A percentile compares a stretch with the other conserved stretches of the same genome.
phyloP scores from a whole-genome alignment of 2,113 vertebrate species.

The Sebastes fasciatus region DNA sequence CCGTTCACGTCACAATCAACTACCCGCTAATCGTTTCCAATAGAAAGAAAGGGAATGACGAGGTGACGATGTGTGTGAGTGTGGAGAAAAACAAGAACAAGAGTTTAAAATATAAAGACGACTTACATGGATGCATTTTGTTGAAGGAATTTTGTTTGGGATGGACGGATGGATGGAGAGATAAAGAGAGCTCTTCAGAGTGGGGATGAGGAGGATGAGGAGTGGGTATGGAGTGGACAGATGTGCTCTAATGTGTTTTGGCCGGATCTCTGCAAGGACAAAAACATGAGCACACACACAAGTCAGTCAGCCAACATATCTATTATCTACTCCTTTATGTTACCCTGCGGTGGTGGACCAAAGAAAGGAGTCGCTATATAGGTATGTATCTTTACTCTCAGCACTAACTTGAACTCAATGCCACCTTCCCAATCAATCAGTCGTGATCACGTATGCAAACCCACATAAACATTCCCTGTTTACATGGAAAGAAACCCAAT shows the following conservation, averaged over 20 bases:
- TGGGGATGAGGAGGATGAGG: slow-evolving; percentile 53
- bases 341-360: neutral
- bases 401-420: neutral
- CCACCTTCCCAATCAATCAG: neutral
- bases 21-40: neutral
- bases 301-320: slow-evolving; percentile 42
- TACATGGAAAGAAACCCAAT: slow-evolving; percentile 63
- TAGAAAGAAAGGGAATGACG: neutral
- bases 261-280: slow-evolving; percentile 72
- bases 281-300: slow-evolving; percentile 41
- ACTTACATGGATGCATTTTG: slow-evolving; percentile 30
- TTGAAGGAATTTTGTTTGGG: slow-evolving; percentile 41
- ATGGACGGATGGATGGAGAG: slow-evolving; percentile 29
- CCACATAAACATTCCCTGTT: slow-evolving; percentile 20
- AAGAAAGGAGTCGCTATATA: neutral
- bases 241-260: slow-evolving; percentile 82
- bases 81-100: neutral
- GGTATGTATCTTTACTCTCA: neutral
- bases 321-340: slow-evolving; percentile 50
- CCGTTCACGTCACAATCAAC: neutral
- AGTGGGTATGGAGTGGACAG: slow-evolving; percentile 77
- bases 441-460: neutral
- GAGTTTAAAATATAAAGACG: slow-evolving; percentile 33
- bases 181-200: slow-evolving; percentile 65
- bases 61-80: neutral